Evolutionary conservation across 2,797 vertebrate genomes (phyloP).

Genomic region (Epinephelus malabaricus): DNA sequence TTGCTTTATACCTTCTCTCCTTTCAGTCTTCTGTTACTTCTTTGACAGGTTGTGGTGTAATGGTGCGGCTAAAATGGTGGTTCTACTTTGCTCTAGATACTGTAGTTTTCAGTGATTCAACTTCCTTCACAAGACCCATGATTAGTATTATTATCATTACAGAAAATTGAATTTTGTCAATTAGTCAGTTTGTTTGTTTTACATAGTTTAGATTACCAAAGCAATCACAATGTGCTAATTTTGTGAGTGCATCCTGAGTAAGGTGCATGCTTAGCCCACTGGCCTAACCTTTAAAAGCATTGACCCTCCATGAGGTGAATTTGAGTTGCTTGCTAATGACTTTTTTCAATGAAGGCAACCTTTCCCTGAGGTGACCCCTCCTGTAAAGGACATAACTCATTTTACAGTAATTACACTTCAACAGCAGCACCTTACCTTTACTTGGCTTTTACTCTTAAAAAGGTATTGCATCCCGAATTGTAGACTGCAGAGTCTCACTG

Average conservation of each 20-base stretch:
- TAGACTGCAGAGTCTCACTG: not conserved
- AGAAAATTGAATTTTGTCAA: not conserved
- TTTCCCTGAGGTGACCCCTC: slow-evolving; percentile 22
- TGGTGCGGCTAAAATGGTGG: not conserved
- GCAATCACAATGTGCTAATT: not conserved
- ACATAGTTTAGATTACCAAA: not conserved
- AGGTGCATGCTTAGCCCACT: not conserved
- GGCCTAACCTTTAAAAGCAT: slow-evolving; percentile 38
- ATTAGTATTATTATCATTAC: not conserved
- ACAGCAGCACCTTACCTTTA: slow-evolving; percentile 4
- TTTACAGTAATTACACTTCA: slow-evolving; percentile 46
- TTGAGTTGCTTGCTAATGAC: slow-evolving; percentile 17
- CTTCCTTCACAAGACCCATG: not conserved
- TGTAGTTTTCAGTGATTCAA: not conserved
- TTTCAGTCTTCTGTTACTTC: slow-evolving; percentile 7
- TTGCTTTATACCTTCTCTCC: slow-evolving; percentile 7
- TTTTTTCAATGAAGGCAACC: slow-evolving; percentile 2
- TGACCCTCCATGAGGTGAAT: slow-evolving; percentile 13
- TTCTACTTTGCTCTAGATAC: not conserved
- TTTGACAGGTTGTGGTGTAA: not conserved
- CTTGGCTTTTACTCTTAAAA: slow-evolving; percentile 10
- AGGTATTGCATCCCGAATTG: not conserved
- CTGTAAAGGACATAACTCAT: slow-evolving; percentile 38
- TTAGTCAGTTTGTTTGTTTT: not conserved
- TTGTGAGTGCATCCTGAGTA: not conserved